Evolutionary conservation across 1,140 invertebrate genomes (phyloP).

Genomic region (Caenorhabditis briggsae): DNA sequence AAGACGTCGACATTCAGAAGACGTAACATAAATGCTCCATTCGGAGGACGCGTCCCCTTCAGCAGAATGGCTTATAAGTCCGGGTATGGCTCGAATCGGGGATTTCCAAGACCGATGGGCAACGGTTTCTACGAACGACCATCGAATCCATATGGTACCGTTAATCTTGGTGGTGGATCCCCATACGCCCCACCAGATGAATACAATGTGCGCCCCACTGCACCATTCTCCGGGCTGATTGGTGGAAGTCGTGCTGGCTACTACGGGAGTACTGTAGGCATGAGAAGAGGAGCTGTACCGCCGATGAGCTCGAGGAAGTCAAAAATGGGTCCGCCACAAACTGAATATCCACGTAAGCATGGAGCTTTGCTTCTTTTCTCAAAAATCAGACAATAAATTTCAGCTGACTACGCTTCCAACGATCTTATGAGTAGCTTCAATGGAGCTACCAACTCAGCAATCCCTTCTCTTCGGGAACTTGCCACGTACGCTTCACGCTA

Average conservation of each 20-base stretch:
- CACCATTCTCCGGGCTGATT: constrained; percentile 11
- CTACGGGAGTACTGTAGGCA: constrained; percentile 41
- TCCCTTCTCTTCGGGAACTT: constrained; percentile 44
- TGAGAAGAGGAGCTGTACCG: constrained; percentile 14
- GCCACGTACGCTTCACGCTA: constrained; percentile 21
- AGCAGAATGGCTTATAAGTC: constrained; percentile 54
- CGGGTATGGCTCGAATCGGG: constrained; percentile 54
- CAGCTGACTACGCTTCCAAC: constrained; percentile 40
- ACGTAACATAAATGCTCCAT: constrained; percentile 43
- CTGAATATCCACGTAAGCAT: constrained; percentile 1
- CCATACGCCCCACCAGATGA: not conserved
- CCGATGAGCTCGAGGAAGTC: constrained; percentile 14
- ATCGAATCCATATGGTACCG: constrained; percentile 34
- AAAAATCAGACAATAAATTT: not conserved
- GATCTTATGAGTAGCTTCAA: constrained; percentile 58
- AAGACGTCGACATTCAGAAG: not conserved
- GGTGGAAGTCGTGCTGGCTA: constrained; percentile 42
- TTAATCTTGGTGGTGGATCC: not conserved
- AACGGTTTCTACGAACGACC: not conserved
- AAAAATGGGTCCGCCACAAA: constrained; percentile 34
- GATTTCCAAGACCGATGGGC: not conserved
- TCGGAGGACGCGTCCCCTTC: constrained; percentile 32
- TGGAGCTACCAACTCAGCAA: constrained; percentile 28
- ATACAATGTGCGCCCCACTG: constrained; percentile 39
- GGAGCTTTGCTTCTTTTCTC: not conserved